A percentile compares a stretch with the other conserved stretches of the same genome.
phyloP scores from a whole-genome alignment of 1,140 invertebrate genomes.

The Babylonia areolata region DNA sequence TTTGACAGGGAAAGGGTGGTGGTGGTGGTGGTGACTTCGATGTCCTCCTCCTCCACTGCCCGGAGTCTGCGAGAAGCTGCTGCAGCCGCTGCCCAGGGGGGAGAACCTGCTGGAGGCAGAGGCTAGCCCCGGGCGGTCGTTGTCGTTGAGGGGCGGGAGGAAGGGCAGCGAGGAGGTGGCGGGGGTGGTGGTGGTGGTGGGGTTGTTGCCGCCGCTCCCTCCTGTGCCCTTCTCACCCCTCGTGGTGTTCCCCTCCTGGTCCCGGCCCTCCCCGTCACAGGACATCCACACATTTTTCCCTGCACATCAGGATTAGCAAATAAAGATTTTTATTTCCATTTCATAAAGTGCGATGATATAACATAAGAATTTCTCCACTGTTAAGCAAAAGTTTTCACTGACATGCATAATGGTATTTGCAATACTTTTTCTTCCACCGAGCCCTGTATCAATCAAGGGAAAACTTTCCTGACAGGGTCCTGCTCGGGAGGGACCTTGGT shows the following conservation, averaged over 20 bases:
- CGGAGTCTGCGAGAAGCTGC: background rate
- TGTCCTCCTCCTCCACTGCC: background rate
- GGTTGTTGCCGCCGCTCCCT: background rate
- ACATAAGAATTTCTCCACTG: no score
- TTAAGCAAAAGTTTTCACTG: no score
- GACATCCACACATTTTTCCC: conserved; percentile 34
- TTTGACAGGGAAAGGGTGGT: background rate
- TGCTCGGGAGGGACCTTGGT: no score
- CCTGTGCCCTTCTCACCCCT: background rate
- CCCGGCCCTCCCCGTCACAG: conserved; percentile 19
- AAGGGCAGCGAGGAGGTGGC: background rate
- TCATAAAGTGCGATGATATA: no score
- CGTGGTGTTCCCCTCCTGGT: conserved; percentile 22
- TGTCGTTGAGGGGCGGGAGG: conserved; percentile 20
- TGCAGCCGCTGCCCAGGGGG: background rate
- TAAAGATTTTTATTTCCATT: no score
- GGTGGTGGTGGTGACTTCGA: no score
- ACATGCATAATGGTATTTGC: no score
- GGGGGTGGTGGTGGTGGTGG: no score
- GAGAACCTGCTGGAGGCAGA: background rate
- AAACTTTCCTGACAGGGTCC: no score
- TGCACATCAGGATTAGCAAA: no score
- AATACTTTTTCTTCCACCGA: no score
- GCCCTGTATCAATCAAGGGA: no score
- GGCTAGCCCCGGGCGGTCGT: conserved; percentile 1